Evolutionary conservation across 2,113 vertebrate species (phyloP).

Genomic region (Pseudolaguvia tuberculata): DNA sequence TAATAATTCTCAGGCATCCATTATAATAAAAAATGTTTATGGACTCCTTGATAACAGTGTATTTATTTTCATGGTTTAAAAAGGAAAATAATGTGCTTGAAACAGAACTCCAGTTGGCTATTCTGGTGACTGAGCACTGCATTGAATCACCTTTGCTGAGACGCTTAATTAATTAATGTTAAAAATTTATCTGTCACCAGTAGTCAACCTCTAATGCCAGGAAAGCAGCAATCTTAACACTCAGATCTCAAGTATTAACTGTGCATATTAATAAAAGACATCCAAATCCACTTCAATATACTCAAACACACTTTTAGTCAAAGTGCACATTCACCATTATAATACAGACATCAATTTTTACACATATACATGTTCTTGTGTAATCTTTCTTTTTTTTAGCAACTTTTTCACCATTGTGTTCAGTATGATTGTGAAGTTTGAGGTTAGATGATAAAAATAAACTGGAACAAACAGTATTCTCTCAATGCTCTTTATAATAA

Average conservation of each 20-base stretch:
- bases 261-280: neutral
- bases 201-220: neutral
- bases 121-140: no score
- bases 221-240: slow-evolving; percentile 1
- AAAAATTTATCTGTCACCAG: slow-evolving; percentile 11
- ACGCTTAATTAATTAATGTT: no score
- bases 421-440: slow-evolving; percentile 57
- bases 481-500: slow-evolving; percentile 66
- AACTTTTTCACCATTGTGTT: slow-evolving; percentile 64
- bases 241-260: neutral
- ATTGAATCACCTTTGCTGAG: no score
- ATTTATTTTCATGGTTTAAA: no score
- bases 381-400: neutral
- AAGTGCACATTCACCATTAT: neutral
- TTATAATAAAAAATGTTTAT: no score
- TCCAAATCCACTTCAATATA: neutral
- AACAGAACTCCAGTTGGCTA: no score
- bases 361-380: slow-evolving; percentile 1
- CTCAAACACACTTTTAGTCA: slow-evolving; percentile 22
- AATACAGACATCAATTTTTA: no score
- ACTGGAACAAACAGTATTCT: slow-evolving; percentile 64
- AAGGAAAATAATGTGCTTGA: no score
- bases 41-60: no score
- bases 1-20: neutral
- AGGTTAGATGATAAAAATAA: slow-evolving; percentile 52